These are phyloP conservation scores for Eupeodes corollae DNA, from an alignment of 1,140 invertebrate species.

Conservation along the genomic window DNA sequence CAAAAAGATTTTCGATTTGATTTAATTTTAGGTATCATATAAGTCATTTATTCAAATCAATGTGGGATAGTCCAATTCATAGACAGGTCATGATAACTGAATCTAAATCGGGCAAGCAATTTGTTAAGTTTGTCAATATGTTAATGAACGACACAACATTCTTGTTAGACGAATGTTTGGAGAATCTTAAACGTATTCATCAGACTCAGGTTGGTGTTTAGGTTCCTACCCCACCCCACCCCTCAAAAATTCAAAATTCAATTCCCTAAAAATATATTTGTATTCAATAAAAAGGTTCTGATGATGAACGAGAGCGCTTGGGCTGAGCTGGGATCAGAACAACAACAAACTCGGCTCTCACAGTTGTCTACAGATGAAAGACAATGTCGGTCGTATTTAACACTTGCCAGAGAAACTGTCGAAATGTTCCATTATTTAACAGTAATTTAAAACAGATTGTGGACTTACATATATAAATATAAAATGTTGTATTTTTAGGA, in stretches of 20 bases:
- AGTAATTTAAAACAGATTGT: constrained; percentile 32
- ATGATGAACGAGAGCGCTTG: constrained; percentile 60
- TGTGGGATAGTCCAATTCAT: constrained; percentile 61
- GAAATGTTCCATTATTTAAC: constrained; percentile 98
- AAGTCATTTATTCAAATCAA: constrained; percentile 86
- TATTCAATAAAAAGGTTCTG: constrained; percentile 25
- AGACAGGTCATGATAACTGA: constrained; percentile 66
- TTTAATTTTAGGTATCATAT: constrained; percentile 66
- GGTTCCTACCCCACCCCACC: background rate
- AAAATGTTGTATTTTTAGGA: constrained; percentile 9
- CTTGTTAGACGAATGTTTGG: constrained; percentile 88
- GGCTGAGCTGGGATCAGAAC: constrained; percentile 53
- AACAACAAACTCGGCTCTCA: constrained; percentile 62
- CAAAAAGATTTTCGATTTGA: background rate
- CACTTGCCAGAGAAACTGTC: constrained; percentile 88
- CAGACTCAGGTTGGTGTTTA: constrained; percentile 70
- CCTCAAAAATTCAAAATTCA: background rate
- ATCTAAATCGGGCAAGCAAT: constrained; percentile 78
- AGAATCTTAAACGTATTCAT: constrained; percentile 89
- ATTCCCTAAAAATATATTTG: background rate
- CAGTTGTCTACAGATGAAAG: constrained; percentile 83
- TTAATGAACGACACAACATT: constrained; percentile 99
- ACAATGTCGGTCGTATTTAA: constrained; percentile 90
- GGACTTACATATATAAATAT: background rate
- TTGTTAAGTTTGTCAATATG: constrained; percentile 98